Evolutionary conservation across 2,113 vertebrate genomes (phyloP).

Genomic region (Cinclus cinclus): DNA sequence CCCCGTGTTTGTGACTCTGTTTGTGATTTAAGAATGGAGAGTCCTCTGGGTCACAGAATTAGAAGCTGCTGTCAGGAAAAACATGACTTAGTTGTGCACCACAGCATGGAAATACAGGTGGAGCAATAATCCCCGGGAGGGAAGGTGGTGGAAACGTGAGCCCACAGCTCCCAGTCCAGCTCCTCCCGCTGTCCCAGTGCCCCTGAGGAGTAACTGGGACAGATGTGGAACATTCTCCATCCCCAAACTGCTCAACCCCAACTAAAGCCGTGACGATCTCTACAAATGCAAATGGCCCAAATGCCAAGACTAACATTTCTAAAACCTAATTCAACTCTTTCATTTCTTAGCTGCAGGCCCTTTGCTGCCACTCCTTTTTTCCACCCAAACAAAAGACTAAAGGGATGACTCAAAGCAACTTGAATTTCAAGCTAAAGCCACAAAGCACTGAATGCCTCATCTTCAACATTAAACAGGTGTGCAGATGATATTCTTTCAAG

Average conservation of each 20-base stretch:
- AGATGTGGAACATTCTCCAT: background rate
- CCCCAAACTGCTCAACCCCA: background rate
- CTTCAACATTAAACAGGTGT: conserved; percentile 68
- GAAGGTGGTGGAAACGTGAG: fast-evolving
- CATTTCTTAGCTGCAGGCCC: conserved; percentile 50
- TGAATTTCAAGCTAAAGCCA: conserved; percentile 63
- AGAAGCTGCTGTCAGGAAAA: background rate
- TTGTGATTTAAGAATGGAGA: background rate
- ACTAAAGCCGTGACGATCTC: background rate
- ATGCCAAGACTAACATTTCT: conserved; percentile 40
- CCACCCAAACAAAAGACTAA: conserved; percentile 57
- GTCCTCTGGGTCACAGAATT: background rate
- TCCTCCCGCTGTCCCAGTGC: background rate
- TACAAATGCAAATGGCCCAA: conserved; percentile 25
- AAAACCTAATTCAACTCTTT: conserved; percentile 50
- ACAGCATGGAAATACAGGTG: background rate
- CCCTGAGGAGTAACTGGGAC: background rate
- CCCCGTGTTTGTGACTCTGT: background rate
- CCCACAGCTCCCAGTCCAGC: background rate
- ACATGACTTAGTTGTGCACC: fast-evolving
- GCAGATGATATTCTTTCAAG: conserved; percentile 52
- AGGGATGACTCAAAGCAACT: conserved; percentile 57
- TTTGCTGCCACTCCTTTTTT: conserved; percentile 44
- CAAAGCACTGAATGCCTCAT: conserved; percentile 52
- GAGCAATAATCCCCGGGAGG: fast-evolving